Evolutionary conservation across 2,888 invertebrate species (phyloP), one percentile per base, ranked within the genome.

Genomic region (Trissolcus brochymenae): DNA sequence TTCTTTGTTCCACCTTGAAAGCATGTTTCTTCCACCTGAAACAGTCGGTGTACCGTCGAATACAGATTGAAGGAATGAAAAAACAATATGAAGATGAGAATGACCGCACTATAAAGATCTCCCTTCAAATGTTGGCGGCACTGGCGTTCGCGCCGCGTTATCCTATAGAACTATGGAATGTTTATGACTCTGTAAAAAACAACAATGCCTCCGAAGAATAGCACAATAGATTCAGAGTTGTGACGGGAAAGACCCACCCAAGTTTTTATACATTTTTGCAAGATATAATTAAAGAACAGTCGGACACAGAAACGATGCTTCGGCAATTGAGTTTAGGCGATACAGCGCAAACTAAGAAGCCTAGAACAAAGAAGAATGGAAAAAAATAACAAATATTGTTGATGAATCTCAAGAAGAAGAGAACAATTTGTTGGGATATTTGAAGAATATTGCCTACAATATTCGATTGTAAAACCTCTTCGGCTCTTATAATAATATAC

Each of bases 61-160:
- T 64, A n/a, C 67, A 71, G 61, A 1, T 17, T 1, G 71, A 71
- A 54, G 55, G 65, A 43, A n/a, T 65, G 13, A 46, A 57, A 25
- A 49, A 13, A 4, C 1, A 21, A 16, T 65, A 59, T 16, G 62
- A 51, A n/a, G 53, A 64, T 40, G 19, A 19, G 16, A 43, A 62
- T 25, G 62, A 72, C 65, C 25, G 65, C 25, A 16, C 17, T 17
- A 50, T 72, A 3, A 65, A 54, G 49, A 53, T 19, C 9, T 14
- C 50, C 0, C 46, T 21, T 11, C 54, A 65, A 43, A 73, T 73
- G 65, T 49, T 73, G 54, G 29, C 49, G 9, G 64, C 74, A 1
- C 1, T 61, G 35, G 73, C 60, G 13, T 73, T 60, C 17, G 46
- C 53, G 35, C 51, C 59, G 16, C 50, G 62, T 6, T 75, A 75